These are phyloP conservation scores for Pterophyllum scalare DNA, from an alignment of 2,113 vertebrate species.

Conservation along the genomic window DNA sequence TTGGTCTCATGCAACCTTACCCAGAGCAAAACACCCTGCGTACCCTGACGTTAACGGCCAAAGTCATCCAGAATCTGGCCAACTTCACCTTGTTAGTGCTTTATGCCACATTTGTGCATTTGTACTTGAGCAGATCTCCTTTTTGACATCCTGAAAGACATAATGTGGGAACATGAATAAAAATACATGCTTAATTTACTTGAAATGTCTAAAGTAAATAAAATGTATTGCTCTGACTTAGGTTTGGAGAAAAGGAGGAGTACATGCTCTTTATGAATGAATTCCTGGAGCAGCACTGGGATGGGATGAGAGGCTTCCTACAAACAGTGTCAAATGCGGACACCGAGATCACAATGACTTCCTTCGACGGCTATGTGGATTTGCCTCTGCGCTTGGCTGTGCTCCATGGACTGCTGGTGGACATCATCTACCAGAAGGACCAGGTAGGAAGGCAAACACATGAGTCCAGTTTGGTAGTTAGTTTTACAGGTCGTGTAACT, in stretches of 20 bases:
- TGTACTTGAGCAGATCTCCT: neutral
- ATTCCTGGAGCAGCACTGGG: slow-evolving; percentile 88
- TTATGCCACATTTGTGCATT: neutral
- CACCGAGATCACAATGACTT: slow-evolving; percentile 73
- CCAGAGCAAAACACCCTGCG: slow-evolving; percentile 87
- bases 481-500: neutral
- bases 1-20: slow-evolving; percentile 89
- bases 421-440: slow-evolving; percentile 86
- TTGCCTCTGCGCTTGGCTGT: slow-evolving; percentile 90
- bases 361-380: slow-evolving; percentile 89
- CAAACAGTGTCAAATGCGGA: slow-evolving; percentile 84
- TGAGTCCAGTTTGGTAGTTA: neutral
- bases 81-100: slow-evolving; percentile 89
- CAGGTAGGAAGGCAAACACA: slow-evolving; percentile 78
- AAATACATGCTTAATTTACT: neutral
- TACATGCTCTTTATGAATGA: slow-evolving; percentile 98
- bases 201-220: neutral
- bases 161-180: neutral
- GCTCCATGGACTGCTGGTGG: slow-evolving; percentile 90
- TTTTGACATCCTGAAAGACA: neutral
- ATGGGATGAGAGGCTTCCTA: slow-evolving; percentile 87
- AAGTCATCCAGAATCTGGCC: slow-evolving; percentile 96
- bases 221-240: slow-evolving; percentile 52
- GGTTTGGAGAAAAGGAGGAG: slow-evolving; percentile 96
- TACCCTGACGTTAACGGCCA: slow-evolving; percentile 91